A percentile compares a stretch with the other conserved stretches of the same genome.
These are phyloP conservation scores for Nasonovia ribisnigri DNA, from an alignment of 2,888 invertebrate genomes.

Conservation along the genomic window DNA sequence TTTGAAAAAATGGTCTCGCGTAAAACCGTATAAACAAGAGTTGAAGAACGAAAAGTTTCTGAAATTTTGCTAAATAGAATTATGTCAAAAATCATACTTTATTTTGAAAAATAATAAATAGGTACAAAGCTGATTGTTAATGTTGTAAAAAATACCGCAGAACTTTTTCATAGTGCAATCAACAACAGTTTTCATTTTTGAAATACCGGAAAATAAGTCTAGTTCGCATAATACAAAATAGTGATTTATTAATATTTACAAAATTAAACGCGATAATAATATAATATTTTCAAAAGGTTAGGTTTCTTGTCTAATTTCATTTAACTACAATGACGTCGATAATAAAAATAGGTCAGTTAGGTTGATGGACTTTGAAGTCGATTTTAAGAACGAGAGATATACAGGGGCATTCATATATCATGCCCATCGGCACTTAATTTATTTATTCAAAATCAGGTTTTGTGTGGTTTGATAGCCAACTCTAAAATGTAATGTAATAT, in stretches of 20 bases:
- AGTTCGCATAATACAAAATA: not conserved
- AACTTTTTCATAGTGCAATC: not conserved
- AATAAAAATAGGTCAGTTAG: too few relatives aligned
- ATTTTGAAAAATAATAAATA: constrained; percentile 4
- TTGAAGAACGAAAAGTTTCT: not conserved
- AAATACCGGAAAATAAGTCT: not conserved
- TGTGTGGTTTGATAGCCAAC: too few relatives aligned
- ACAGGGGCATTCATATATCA: too few relatives aligned
- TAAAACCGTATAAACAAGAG: not conserved
- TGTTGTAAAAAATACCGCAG: not conserved
- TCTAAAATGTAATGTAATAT: too few relatives aligned
- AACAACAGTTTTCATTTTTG: not conserved
- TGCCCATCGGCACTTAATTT: too few relatives aligned
- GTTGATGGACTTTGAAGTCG: not conserved
- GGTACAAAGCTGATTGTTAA: constrained; percentile 5
- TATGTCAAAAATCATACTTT: not conserved
- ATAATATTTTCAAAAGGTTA: not conserved
- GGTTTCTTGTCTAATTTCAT: not conserved
- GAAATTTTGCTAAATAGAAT: constrained; percentile 6
- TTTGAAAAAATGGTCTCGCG: not conserved
- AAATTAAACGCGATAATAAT: not conserved
- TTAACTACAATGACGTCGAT: not conserved
- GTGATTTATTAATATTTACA: not conserved
- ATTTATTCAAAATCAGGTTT: too few relatives aligned
- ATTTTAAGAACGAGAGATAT: not conserved